Conservation (phyloP, 2,888 invertebrate species). For the Spicauda simplicius region DNA sequence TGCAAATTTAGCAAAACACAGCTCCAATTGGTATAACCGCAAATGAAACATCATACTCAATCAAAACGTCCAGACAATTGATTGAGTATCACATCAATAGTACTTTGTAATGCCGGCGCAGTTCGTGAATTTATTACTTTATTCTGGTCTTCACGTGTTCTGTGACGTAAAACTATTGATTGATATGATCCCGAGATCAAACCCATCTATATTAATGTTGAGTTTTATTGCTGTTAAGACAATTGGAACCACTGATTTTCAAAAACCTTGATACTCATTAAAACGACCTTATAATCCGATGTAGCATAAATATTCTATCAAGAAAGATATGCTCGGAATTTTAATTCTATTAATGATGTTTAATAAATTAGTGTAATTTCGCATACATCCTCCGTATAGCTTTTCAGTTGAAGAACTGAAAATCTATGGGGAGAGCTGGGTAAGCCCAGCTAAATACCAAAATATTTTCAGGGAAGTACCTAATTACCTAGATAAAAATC, state of each 20-base stretch:
- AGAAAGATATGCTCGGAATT: no score
- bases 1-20: not conserved
- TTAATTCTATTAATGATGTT: no score
- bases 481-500: no score
- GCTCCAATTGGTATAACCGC: not conserved
- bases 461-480: no score
- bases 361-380: no score
- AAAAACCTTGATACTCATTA: no score
- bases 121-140: constrained; percentile 20
- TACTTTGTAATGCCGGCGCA: not conserved
- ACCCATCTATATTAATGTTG: constrained; percentile 22
- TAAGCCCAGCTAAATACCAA: no score
- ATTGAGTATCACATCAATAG: constrained; percentile 24
- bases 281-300: no score
- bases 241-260: not conserved
- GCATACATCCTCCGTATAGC: no score
- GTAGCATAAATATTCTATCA: no score
- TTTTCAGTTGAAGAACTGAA: no score
- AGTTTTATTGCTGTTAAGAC: not conserved
- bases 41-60: constrained; percentile 1
- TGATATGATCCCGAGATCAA: constrained; percentile 41
- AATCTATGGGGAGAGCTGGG: no score
- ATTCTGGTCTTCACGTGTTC: constrained; percentile 19
- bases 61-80: constrained; percentile 9
- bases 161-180: constrained; percentile 23